Evolutionary conservation across 2,888 invertebrate species (phyloP).

Genomic region (Cataglyphis livida): DNA sequence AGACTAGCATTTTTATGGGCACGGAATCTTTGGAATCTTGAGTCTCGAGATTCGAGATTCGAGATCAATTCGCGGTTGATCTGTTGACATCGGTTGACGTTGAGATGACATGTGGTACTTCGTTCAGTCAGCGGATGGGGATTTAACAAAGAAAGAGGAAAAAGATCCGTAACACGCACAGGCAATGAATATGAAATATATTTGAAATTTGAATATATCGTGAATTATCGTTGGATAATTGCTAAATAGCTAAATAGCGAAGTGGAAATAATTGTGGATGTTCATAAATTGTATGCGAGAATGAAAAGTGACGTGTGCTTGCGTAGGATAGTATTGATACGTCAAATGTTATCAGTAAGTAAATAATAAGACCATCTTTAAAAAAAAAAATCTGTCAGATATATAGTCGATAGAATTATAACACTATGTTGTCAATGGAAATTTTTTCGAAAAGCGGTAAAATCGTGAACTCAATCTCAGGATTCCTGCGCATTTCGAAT

Average conservation of each 20-base stretch:
- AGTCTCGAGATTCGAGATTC: background rate
- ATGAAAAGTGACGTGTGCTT: background rate
- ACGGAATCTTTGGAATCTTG: background rate
- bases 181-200: background rate
- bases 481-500: background rate
- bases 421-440: background rate
- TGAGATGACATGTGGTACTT: background rate
- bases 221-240: background rate
- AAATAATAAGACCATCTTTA: background rate
- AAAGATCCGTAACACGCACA: background rate
- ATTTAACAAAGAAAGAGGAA: background rate
- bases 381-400: background rate
- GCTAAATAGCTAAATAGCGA: background rate
- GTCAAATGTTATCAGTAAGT: background rate
- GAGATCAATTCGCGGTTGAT: background rate
- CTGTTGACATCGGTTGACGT: background rate
- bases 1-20: background rate
- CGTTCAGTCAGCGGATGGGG: background rate
- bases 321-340: background rate
- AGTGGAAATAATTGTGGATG: background rate
- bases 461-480: background rate
- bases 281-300: background rate
- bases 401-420: background rate
- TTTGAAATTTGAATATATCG: background rate
- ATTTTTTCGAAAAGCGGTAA: background rate